Base-by-base conservation (phyloP, 37 sponge, comb jelly and placozoan species). In the Ephydatia muelleri region DNA sequence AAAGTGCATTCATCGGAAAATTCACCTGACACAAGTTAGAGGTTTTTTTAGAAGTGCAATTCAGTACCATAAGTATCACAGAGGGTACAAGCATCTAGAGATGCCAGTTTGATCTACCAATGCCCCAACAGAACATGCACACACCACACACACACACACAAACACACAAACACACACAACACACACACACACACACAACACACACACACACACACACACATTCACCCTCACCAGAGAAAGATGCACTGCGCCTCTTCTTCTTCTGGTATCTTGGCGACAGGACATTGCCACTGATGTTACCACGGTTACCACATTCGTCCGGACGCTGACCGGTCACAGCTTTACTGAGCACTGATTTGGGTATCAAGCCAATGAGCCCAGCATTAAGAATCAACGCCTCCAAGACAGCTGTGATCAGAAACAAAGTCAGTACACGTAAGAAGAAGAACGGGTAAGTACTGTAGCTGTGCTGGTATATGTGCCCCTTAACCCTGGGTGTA, bases 381-480 rank as follows among this genome's bases (percentile, higher is more conserved):
- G 84, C 47, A 38, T 67, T 70, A 36, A 67, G 64, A 79, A 91
- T 91, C 68, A 91, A 34, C 12, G 65, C 9, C 80, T 75, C 43
- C 75, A 91, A 79, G 0, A 83, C 71, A 25, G 66, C 79, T 81
- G 73, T 77, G 38, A 14, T 67, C 27, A 47, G 22, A 75, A 67
- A 1, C 0, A 78, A 33, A 68, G 35, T 13, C 26, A 5, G 9
- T 23, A 14, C 8, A 33, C 3, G 23, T 28, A 34, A 73, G 31
- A 3, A 22, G 43, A 43, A 43, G 43, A 6, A n/a, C n/a, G n/a
- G n/a, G n/a, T n/a, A n/a, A n/a, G n/a, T n/a, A n/a, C n/a, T n/a
- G n/a, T n/a, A n/a, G n/a, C n/a, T n/a, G n/a, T n/a, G n/a, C n/a
- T n/a, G n/a, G n/a, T n/a, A n/a, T n/a, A n/a, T n/a, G n/a, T n/a